Percentiles rank a stretch among this genome's conserved stretches.
These are phyloP conservation scores for Fulica atra DNA, from an alignment of 2,113 vertebrate species.

Conservation along the genomic window DNA sequence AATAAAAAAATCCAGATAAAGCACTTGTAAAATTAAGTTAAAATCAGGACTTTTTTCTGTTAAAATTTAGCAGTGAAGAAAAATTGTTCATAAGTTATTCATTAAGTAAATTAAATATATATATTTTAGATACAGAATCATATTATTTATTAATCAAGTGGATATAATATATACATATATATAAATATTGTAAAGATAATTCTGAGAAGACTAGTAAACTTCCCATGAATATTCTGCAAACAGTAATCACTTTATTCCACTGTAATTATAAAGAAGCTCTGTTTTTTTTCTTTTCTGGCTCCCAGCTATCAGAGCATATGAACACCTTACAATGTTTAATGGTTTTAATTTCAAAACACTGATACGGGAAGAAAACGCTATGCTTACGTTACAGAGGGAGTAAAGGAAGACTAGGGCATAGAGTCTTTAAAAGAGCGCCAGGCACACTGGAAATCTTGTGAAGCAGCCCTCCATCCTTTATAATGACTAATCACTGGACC, in stretches of 20 bases:
- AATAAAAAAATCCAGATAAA: not conserved
- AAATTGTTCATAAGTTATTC: not conserved
- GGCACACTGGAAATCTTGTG: not conserved
- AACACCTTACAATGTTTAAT: not conserved
- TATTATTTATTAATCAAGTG: not conserved
- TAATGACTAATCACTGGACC: not conserved
- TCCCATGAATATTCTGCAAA: not conserved
- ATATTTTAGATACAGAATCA: not conserved
- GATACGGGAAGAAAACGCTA: not conserved
- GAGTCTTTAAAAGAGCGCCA: not conserved
- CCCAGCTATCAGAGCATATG: not conserved
- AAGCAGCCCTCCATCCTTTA: not conserved
- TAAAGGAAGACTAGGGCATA: not conserved
- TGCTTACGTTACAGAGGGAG: not conserved
- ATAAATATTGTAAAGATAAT: not conserved
- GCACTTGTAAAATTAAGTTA: not conserved
- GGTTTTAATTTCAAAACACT: not conserved
- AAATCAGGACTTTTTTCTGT: not conserved
- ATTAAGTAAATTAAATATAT: not conserved
- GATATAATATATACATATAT: not conserved
- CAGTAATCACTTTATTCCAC: not conserved
- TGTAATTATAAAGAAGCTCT: not conserved
- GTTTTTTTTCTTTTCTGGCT: not conserved
- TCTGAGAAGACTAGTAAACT: not conserved
- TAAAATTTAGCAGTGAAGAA: not conserved